phyloP scores from a whole-genome alignment of 1,140 invertebrate genomes.

The Drosophila prosaltans region DNA sequence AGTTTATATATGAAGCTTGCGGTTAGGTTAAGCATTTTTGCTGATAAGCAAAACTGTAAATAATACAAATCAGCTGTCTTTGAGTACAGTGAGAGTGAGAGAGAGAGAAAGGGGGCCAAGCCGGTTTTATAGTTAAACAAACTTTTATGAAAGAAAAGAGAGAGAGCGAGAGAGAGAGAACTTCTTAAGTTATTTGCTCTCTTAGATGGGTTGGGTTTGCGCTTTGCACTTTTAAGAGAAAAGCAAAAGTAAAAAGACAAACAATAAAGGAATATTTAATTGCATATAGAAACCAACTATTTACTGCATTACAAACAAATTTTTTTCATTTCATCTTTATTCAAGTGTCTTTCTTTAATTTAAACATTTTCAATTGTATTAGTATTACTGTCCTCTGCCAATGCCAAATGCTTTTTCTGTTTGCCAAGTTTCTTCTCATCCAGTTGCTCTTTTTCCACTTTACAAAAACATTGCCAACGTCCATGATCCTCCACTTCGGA shows the following conservation, averaged over 20 bases:
- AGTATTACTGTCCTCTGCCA: conserved; percentile 14
- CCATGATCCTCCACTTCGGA: conserved; percentile 68
- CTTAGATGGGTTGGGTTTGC: background rate
- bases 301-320: too few species aligned
- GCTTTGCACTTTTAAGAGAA: background rate
- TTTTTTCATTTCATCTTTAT: background rate
- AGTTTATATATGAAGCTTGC: background rate
- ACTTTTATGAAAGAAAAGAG: background rate
- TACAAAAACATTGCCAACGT: conserved; percentile 62
- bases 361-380: too few species aligned
- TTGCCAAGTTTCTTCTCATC: conserved; percentile 66
- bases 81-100: background rate
- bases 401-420: conserved; percentile 54
- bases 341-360: conserved; percentile 15
- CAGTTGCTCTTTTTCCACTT: conserved; percentile 68
- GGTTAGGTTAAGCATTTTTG: background rate
- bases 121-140: background rate
- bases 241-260: background rate
- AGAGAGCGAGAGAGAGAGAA: background rate
- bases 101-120: background rate
- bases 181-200: background rate
- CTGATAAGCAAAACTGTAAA: background rate
- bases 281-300: too few species aligned
- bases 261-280: background rate
- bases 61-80: background rate